Base-by-base conservation (phyloP, 37 sponge, comb jelly and placozoan species). In the Beroe ovata region DNA sequence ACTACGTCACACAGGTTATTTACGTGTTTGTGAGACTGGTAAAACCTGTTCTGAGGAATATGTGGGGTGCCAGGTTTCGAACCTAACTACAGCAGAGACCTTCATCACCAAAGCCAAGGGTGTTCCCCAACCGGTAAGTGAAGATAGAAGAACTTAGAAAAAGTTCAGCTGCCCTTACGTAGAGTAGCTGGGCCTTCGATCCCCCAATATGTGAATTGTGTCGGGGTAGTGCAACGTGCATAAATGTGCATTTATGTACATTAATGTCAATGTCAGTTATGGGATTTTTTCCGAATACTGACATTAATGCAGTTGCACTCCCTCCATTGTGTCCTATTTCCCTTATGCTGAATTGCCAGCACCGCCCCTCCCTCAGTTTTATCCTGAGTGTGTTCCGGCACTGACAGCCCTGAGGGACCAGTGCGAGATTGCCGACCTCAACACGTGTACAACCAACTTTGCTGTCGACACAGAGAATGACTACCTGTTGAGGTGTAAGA, bases 361-460 rank as follows among this genome's bases (percentile, higher is more conserved):
- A 47, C 6, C 20, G 19, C 63, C 8, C 23, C 63, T 6, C 23
- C 20, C 30, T 32, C 69, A 66, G 69, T 25, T 66, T 18, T 66
- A 66, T 66, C 36, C 69, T 18, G 69, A 66, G 36, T 66, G 69
- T 18, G 34, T 66, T 18, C 69, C 69, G 2, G 69, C 35, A 2
- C 32, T 66, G 36, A 37, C 29, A 34, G 69, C 69, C 30, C 69
- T 66, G 8, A 26, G 69, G 35, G 69, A 66, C 69, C 69, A 66
- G 30, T 66, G 69, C 34, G 30, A 66, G 1, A 47, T 47, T 16
- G 54, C 11, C 11, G 25, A 25, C 8, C 25, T 30, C 36, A 11
- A 11, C 35, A 33, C 69, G 4, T 66, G 69, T 18, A 19, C 16
- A 14, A 29, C 69, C 18, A 8, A 66, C 18, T 66, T 66, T 37